Evolutionary conservation across 2,888 invertebrate species (phyloP).

Genomic region (Phymatocera aterrima): DNA sequence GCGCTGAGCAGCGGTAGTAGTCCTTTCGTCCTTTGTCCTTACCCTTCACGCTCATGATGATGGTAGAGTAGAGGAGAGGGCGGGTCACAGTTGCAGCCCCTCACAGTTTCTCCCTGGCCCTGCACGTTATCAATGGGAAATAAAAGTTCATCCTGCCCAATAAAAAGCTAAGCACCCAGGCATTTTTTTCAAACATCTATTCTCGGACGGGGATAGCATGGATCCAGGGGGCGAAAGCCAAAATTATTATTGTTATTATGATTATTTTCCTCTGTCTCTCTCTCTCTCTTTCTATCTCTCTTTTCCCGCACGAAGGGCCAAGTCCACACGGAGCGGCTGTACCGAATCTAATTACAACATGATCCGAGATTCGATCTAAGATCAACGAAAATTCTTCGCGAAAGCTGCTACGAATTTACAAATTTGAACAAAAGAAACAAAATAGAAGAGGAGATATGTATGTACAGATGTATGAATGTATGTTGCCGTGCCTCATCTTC

Average conservation of each 20-base stretch:
- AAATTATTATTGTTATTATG: conserved; percentile 23
- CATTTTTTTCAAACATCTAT: conserved; percentile 42
- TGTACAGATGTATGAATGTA: neutral
- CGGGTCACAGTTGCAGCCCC: conserved; percentile 42
- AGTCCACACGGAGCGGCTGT: conserved; percentile 25
- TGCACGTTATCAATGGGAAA: conserved; percentile 39
- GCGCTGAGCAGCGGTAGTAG: conserved; percentile 29
- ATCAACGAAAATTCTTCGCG: neutral
- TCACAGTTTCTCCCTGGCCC: neutral
- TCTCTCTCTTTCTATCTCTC: neutral
- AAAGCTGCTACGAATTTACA: neutral
- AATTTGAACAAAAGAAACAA: no score
- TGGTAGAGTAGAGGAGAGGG: conserved; percentile 22
- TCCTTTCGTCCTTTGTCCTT: conserved; percentile 41
- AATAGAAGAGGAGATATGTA: neutral
- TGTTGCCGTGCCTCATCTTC: neutral
- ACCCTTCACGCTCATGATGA: neutral
- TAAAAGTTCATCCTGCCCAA: conserved; percentile 42
- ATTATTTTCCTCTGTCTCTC: neutral
- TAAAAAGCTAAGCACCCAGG: conserved; percentile 41
- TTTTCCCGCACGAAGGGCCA: conserved; percentile 13
- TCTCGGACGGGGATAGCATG: conserved; percentile 15
- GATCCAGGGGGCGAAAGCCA: conserved; percentile 13
- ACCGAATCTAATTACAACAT: conserved; percentile 33
- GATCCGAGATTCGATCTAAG: conserved; percentile 24